These are phyloP conservation scores for Drosophila punjabiensis DNA, from an alignment of 1,140 invertebrate species.

Conservation along the genomic window DNA sequence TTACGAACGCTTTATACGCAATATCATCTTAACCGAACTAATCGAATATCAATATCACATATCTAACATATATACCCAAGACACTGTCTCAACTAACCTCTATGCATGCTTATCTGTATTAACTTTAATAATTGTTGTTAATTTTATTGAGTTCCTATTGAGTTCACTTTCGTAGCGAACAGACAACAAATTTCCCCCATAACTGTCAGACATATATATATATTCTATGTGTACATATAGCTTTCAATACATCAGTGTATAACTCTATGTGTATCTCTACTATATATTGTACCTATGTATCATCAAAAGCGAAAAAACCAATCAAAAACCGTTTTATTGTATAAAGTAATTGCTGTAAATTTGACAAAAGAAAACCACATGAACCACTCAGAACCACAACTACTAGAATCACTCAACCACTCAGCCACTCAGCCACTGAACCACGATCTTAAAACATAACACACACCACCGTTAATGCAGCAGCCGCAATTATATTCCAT, in stretches of 20 bases:
- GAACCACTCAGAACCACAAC: slow-evolving; percentile 11
- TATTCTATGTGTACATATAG: slow-evolving; percentile 23
- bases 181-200: slow-evolving; percentile 79
- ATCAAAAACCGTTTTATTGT: slow-evolving; percentile 47
- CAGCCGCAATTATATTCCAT: slow-evolving; percentile 1
- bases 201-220: slow-evolving; percentile 60
- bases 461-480: slow-evolving; percentile 10
- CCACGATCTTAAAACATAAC: slow-evolving; percentile 21
- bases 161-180: slow-evolving; percentile 42
- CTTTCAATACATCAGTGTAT: slow-evolving; percentile 29
- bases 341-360: slow-evolving; percentile 82
- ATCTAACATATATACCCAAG: slow-evolving; percentile 26
- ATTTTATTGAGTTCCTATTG: slow-evolving; percentile 25
- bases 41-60: slow-evolving; percentile 18
- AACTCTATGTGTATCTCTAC: slow-evolving; percentile 30
- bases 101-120: slow-evolving; percentile 17
- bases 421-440: slow-evolving; percentile 17
- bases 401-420: slow-evolving; percentile 16
- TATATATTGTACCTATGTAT: slow-evolving; percentile 11
- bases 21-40: slow-evolving; percentile 10
- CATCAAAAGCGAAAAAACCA: slow-evolving; percentile 19
- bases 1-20: slow-evolving; percentile 67
- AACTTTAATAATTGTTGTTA: not conserved
- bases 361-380: slow-evolving; percentile 32
- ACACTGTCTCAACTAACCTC: not conserved